Base-by-base conservation (phyloP, 2,113 vertebrate species). In the Ovis canadensis region DNA sequence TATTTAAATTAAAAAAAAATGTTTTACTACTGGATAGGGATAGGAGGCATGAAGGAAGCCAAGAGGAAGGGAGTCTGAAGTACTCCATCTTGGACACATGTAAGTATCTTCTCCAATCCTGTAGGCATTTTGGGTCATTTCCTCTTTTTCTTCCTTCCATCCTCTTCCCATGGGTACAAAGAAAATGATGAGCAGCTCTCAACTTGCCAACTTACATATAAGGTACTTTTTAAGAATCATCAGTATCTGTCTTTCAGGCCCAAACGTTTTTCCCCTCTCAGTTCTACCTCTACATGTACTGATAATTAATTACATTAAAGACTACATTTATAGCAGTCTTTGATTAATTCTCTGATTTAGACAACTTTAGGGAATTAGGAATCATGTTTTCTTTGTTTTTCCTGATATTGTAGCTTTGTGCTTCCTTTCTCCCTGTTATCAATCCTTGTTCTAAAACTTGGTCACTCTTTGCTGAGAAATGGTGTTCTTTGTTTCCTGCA, bases 1-100 rank as follows among this genome's bases (percentile, higher is more conserved):
- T 86, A 43, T 88, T 95, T 94, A 87, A 97, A 57, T 88, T 85
- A 85, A 88, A 67, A 57, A 55, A 88, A 86, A 86, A 74, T 55
- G 48, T 94, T 94, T 88, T 88, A 91, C 77, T 89, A 15, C 21
- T 94, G 83, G 21, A 84, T 94, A 83, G 54, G 62, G 12, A 84
- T 97, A 89, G 89, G 48, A 88, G 84, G 33, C 89, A 55, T 94
- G 84, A 91, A 85, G 36, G 83, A 96, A 88, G 36, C 57, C 43
- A 81, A 62, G 43, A 80, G 83, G 40, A 78, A 64, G 43, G 29
- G 83, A 27, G 59, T 95, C 59, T 87, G 71, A 87, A 95, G 36
- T 95, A 87, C 33, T 83, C 25, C 54, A 52, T 83, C 54, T 91
- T 83, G 83, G 82, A 62, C 62, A 78, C 54, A 43, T 59, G 19